These are phyloP conservation scores for Ctenodactylus gundi DNA, from an alignment of 2,113 vertebrate genomes.

Conservation along the genomic window DNA sequence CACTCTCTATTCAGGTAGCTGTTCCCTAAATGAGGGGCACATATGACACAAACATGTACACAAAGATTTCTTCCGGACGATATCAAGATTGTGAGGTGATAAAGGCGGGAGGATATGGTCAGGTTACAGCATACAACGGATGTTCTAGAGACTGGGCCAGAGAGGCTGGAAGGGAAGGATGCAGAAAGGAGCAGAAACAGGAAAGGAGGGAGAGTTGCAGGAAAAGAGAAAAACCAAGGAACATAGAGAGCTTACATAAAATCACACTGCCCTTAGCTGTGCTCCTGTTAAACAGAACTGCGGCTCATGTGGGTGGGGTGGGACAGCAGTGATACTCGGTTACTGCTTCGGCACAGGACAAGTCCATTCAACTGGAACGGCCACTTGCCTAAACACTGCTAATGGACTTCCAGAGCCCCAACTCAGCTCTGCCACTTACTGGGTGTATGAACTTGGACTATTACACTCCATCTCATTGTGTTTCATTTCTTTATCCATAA, in stretches of 20 bases:
- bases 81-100: fast-evolving
- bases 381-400: background rate
- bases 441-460: background rate
- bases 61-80: no score
- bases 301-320: fast-evolving
- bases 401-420: background rate
- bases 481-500: background rate
- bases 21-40: background rate
- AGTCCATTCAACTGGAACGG: background rate
- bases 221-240: background rate
- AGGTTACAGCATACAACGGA: background rate
- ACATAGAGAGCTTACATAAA: background rate
- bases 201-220: background rate
- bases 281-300: background rate
- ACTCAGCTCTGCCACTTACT: background rate
- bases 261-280: fast-evolving
- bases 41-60: background rate
- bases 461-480: background rate
- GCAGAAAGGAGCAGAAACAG: background rate
- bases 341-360: background rate
- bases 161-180: background rate
- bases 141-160: background rate
- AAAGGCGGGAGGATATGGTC: background rate
- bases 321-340: fast-evolving
- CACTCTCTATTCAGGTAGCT: background rate